Evolutionary conservation across 2,888 invertebrate species (phyloP), one percentile per base, ranked within the genome.

Genomic region (Tetanocera ferruginea): DNA sequence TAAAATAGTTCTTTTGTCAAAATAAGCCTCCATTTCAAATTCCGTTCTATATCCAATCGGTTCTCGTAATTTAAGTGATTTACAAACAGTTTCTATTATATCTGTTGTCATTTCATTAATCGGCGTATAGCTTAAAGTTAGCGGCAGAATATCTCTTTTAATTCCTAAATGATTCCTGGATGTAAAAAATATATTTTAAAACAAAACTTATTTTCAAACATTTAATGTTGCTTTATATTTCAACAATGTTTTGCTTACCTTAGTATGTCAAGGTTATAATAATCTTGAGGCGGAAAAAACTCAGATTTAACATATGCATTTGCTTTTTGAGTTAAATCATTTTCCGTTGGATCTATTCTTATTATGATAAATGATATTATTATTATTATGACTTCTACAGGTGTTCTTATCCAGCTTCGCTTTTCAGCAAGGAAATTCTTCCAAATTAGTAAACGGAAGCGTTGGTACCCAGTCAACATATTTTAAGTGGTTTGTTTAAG

Each of bases 401-500:
- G 9, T 0, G 81, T 83, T 49, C 78, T 80, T 19, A 75, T 79
- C 83, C 82, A 83, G 52, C 81, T 77, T 31, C 81, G 78, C 19
- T 78, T 5, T 80, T 87, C 86, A 14, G 83, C 82, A 37, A 55
- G 73, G 2, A 83, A 11, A 80, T 86, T 85, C 37, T 84, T 84
- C 28, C 64, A 69, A 4, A 86, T 80, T 23, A 85, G 78, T 11
- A 11, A 14, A 43, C 43, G 43, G 43, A 43, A 43, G 43, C 43
- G 43, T 43, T 43, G 11, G 14, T 43, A 43, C 14, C 43, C 43
- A 43, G 43, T 43, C 43, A 43, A 11, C 43, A 43, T 43, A 43
- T 43, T 43, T 43, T 11, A 2, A 11, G 6, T 43, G 11, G 6
- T 43, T 43, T 11, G 1, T 1, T 37, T 43, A 11, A 43, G 43